A percentile compares a stretch with the other conserved stretches of the same genome.
These are phyloP conservation scores for Lepilemur septentrionalis DNA, from an alignment of 2,797 vertebrate species.

Conservation along the genomic window DNA sequence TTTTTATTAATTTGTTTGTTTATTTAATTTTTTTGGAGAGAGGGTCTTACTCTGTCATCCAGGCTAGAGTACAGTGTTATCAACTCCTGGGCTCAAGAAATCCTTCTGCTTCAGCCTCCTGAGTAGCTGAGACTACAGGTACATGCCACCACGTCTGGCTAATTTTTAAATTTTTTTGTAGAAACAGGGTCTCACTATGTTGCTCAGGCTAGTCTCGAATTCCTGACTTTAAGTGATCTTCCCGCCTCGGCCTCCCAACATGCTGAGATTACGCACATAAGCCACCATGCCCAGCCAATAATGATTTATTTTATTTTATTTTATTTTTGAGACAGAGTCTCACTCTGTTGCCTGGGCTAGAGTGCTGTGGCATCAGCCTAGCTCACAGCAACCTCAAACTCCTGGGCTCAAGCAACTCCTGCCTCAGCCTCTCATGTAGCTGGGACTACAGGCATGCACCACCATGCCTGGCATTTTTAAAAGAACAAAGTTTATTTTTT, in stretches of 20 bases:
- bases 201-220: not conserved
- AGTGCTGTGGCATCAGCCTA: too few relatives aligned
- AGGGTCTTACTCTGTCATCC: not conserved
- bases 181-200: not conserved
- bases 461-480: not conserved
- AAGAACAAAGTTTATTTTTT: not conserved
- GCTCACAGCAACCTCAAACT: too few relatives aligned
- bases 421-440: too few relatives aligned
- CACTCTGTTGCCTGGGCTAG: too few relatives aligned
- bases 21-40: not conserved
- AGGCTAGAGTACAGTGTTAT: not conserved
- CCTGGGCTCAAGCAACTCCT: too few relatives aligned
- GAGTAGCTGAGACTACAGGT: not conserved
- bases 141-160: not conserved
- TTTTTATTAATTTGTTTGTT: not conserved
- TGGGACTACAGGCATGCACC: too few relatives aligned
- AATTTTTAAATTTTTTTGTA: not conserved
- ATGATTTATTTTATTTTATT: not conserved
- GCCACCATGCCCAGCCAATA: not conserved
- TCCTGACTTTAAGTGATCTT: not conserved
- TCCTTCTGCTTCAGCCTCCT: not conserved
- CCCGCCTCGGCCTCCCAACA: not conserved
- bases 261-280: not conserved
- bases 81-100: not conserved
- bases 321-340: too few relatives aligned